Base-by-base conservation (phyloP, 1,140 invertebrate species). In the Stratiolaelaps scimitus region DNA sequence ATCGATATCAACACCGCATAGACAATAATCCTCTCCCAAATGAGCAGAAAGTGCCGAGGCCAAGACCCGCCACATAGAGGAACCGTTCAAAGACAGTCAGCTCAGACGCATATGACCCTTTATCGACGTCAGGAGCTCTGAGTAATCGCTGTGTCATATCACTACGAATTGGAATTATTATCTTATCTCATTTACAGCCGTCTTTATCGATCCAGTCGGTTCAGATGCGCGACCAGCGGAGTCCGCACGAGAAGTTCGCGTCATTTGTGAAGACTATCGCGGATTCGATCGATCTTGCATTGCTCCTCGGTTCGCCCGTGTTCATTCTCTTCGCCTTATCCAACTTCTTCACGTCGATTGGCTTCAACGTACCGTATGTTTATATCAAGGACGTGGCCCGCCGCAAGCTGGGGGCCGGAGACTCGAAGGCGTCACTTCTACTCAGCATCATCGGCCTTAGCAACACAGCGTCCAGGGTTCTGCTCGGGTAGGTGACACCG, bases 311-410 rank as follows among this genome's bases (percentile, higher is more conserved):
- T 67, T 86, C 96, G 76, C 81, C 83, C 2, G 80, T 94, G 68
- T 97, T 96, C 74, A 79, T 97, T 65, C 76, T 96, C 64, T 97
- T 96, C 76, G 84, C 85, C 23, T 66, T 91, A 34, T 95, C 91
- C 28, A 97, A 98, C 76, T 93, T 97, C 74, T 84, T 90, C 72
- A 97, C 92, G 7, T 92, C 88, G 73, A 87, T 98, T 70, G 53
- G 93, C 40, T 98, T 94, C 79, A 92, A 95, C 75, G 84, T 94
- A 71, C 93, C 93, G 65, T 89, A 93, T 78, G 80, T 95, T 69
- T 89, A 87, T 75, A 80, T 88, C 45, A 82, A 82, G 78, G 78
- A 83, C 48, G 81, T 83, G 75, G 83, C 84, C 2, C 76, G 53
- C 17, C 53, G 53, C 13, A 26, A 60, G 23, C 53, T 60, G 53